Conservation (phyloP, 2,888 invertebrate genomes). For the Elgonia sp. region DNA sequence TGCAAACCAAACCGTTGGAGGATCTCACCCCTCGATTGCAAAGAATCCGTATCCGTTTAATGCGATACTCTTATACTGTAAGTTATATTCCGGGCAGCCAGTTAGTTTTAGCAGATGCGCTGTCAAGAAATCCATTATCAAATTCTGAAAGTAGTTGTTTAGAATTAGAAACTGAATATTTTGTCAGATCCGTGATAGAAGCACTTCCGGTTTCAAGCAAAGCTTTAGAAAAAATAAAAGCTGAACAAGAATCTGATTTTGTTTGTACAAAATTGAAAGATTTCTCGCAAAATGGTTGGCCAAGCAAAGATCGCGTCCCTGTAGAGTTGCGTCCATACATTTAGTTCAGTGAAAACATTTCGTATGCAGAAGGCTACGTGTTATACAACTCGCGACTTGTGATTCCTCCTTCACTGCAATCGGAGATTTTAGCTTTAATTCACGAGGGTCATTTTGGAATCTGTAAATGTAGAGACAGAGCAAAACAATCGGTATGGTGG, state of each 20-base stretch:
- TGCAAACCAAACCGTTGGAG: slow-evolving; percentile 82
- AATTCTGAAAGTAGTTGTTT: slow-evolving; percentile 38
- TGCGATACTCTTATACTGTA: slow-evolving; percentile 79
- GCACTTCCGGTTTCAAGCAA: slow-evolving; percentile 71
- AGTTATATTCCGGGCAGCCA: slow-evolving; percentile 78
- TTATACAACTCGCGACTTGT: slow-evolving; percentile 73
- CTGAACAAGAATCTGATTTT: too few relatives aligned
- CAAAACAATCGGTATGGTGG: slow-evolving; percentile 78
- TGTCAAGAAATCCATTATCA: slow-evolving; percentile 77
- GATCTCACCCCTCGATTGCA: slow-evolving; percentile 84
- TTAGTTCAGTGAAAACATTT: slow-evolving; percentile 69
- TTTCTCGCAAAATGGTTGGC: slow-evolving; percentile 57
- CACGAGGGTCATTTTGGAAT: slow-evolving; percentile 80
- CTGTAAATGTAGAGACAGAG: slow-evolving; percentile 75
- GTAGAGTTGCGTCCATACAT: background rate
- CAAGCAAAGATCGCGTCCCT: slow-evolving; percentile 54
- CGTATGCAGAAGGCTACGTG: slow-evolving; percentile 65
- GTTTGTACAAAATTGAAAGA: slow-evolving; percentile 27
- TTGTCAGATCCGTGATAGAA: background rate
- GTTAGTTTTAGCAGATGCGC: background rate
- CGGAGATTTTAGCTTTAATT: slow-evolving; percentile 75
- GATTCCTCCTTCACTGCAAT: slow-evolving; percentile 63
- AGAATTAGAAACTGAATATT: slow-evolving; percentile 29
- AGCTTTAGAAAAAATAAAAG: too few relatives aligned
- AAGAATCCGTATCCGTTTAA: slow-evolving; percentile 81